These are phyloP conservation scores for fruit fly (Drosophila melanogaster) DNA, from an alignment of 1,140 invertebrate species.

Conservation along the genomic window Release_6_plus_ISO1_MT NT_033779.5:5977501-5978000, in stretches of 20 bases:
- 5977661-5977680: slow-evolving; percentile 23
- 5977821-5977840: slow-evolving; percentile 24
- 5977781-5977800: slow-evolving; percentile 73
- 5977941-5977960: slow-evolving; percentile 12
- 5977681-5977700: slow-evolving; percentile 11
- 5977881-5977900: slow-evolving; percentile 47
- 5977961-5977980: slow-evolving; percentile 28
- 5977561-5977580: neutral
- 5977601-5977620: slow-evolving; percentile 12
- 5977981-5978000: slow-evolving; percentile 3
- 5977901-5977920: slow-evolving; percentile 64
- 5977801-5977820: slow-evolving; percentile 27
- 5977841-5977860: slow-evolving; percentile 29
- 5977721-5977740: slow-evolving; percentile 49
- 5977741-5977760: slow-evolving; percentile 40
- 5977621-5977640: slow-evolving; percentile 17
- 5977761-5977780: slow-evolving; percentile 19
- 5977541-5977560: slow-evolving; percentile 15
- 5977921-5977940: slow-evolving; percentile 17
- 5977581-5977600: slow-evolving; percentile 4
- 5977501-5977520: slow-evolving; percentile 49
- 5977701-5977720: slow-evolving; percentile 31
- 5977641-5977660: slow-evolving; percentile 1
- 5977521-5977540: slow-evolving; percentile 58
- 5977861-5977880: slow-evolving; percentile 51